Evolutionary conservation across 2,113 vertebrate genomes (phyloP), one percentile per base, ranked within the genome.

Genomic region (Muscicapa adusta): DNA sequence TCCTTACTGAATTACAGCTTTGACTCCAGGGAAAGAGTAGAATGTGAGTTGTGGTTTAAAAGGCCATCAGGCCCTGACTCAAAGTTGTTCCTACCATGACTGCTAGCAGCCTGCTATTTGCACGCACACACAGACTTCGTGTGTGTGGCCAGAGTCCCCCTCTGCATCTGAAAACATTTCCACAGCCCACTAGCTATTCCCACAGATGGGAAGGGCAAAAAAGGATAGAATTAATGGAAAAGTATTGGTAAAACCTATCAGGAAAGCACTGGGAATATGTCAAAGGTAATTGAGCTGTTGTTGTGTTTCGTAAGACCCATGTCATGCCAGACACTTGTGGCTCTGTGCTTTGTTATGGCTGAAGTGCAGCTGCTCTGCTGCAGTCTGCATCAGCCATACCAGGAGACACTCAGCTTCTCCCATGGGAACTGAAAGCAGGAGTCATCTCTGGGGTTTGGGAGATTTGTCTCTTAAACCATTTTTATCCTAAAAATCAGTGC

Each of bases 91-190:
- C 72, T 57, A 8, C 20, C 9, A 3, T 4, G n/a, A 42, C 31
- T 53, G 43, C 73, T 31, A 51, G 60, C 7, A n/a, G 20, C 36
- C 57, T 0, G 0, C 14, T 15, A 25, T 6, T n/a, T 0, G 0
- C 3, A 2, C 28, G 53, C 4, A 5, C 47, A 19, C 34, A 2
- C 17, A 36, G 51, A 54, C 13, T 48, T 79, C 9, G 10, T 13
- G 29, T 31, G 40, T n/a, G 31, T 51, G 56, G 56, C 42, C 73
- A 67, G 56, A 74, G 56, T 40, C n/a, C 13, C 45, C 28, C 24
- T 42, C 87, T 56, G 8, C 38, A 50, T 5, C 18, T 29, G 45
- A 58, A 68, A 43, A 33, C 15, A n/a, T 14, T 58, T 42, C 51
- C 63, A 63, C 1, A 1, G 26, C 47, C 56, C 34, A 22, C 45